Evolutionary conservation across 2,888 invertebrate species (phyloP), one percentile per base, ranked within the genome.

Genomic region (Ormyrus labotus): DNA sequence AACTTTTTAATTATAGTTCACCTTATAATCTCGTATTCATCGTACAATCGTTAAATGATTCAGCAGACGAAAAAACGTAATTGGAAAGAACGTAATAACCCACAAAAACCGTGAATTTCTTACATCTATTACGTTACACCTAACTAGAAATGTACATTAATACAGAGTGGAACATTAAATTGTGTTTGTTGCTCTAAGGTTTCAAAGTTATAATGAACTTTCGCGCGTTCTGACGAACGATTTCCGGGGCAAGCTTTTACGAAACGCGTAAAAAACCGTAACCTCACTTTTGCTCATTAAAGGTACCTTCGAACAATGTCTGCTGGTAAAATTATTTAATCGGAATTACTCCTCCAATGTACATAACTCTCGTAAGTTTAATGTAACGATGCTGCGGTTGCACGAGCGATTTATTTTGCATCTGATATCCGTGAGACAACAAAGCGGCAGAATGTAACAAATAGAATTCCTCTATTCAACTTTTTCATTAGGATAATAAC

Each of bases 131-230:
- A 65, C 51, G 48, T 65, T 65, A 50, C 9, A 13, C 6, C 9
- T 65, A 50, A 13, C 19, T 51, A 65, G 51, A 65, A 65, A 65
- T 65, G 65, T 19, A 51, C 65, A 65, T 65, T 65, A 65, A 65
- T 65, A 51, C 13, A 51, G 51, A 65, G 65, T 50, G 10, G 8
- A 65, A 8, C 65, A 13, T 65, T 65, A 51, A 65, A 65, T 65
- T 50, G 47, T 19, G 51, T 51, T 51, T 51, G 65, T 65, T 65
- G 9, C 65, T 13, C 51, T 50, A 13, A n/a, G 19, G 50, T 65
- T 65, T 6, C 9, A 19, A 48, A 5, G 51, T n/a, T 51, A 48
- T 65, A 65, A 65, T 65, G 50, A 65, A 65, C 65, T 50, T 50
- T 65, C 4, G 65, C 65, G 13, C 47, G 50, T 19, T 50, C 19